Evolutionary conservation across 2,797 vertebrate genomes (phyloP).

Genomic region (Macropus fuliginosus): DNA sequence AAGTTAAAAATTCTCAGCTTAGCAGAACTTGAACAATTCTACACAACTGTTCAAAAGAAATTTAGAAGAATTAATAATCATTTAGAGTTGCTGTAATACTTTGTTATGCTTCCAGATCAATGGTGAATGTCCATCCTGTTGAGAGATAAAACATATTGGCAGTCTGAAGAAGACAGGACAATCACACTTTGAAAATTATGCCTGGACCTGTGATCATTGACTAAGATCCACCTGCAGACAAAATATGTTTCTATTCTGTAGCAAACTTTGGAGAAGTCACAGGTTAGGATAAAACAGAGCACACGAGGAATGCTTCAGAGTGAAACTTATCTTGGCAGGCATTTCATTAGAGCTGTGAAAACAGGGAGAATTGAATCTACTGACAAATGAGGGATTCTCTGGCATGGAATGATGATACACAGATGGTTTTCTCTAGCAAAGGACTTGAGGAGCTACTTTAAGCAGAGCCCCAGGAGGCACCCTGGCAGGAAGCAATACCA

Average conservation of each 20-base stretch:
- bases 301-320: not conserved
- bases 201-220: not conserved
- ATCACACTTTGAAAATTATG: not conserved
- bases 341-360: not conserved
- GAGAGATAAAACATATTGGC: not conserved
- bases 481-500: not conserved
- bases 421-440: not conserved
- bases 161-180: not conserved
- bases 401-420: not conserved
- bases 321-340: not conserved
- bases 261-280: not conserved
- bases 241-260: not conserved
- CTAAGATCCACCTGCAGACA: not conserved
- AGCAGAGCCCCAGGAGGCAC: not conserved
- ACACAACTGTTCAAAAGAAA: not conserved
- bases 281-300: not conserved
- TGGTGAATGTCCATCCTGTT: not conserved
- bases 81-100: not conserved
- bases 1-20: not conserved
- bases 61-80: not conserved
- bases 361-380: not conserved
- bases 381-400: not conserved
- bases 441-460: not conserved
- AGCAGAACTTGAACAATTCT: not conserved
- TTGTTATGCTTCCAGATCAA: not conserved